Percentiles rank a stretch among this genome's conserved stretches.
Conservation (phyloP, 64 coral and sea anemone genomes). For the Trachythela sp. region DNA sequence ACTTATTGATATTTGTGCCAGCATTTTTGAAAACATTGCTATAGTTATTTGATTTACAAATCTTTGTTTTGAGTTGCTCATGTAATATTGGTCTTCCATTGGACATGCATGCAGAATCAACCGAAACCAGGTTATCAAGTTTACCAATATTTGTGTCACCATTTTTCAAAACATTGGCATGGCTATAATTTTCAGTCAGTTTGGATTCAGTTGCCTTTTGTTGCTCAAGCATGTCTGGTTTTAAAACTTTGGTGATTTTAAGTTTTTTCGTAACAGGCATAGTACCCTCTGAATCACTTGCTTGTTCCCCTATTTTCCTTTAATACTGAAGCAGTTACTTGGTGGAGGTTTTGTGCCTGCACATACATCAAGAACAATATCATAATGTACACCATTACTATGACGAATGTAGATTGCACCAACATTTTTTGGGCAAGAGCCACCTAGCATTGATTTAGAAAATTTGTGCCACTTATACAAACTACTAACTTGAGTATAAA, state of each 20-base stretch:
- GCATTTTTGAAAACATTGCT: background rate
- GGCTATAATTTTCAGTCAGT: background rate
- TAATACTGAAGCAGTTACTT: background rate
- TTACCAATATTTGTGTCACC: background rate
- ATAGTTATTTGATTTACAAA: background rate
- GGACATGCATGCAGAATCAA: background rate
- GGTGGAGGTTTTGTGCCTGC: background rate
- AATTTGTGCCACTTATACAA: background rate
- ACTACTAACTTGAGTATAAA: background rate
- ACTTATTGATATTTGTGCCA: constrained; percentile 10
- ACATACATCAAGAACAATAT: background rate
- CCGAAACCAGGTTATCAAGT: background rate
- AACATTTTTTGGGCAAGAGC: background rate
- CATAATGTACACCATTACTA: background rate
- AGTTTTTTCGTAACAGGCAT: background rate
- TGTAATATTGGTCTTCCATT: background rate
- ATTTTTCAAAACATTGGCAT: background rate
- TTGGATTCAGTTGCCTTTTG: background rate
- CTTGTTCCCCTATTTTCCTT: background rate
- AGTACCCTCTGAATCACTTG: background rate
- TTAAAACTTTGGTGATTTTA: background rate
- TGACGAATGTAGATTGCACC: background rate
- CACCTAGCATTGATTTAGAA: background rate
- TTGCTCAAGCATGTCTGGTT: background rate
- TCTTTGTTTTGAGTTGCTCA: background rate